phyloP scores from a whole-genome alignment of 2,888 invertebrate species.

The Liposcelis brunnea region DNA sequence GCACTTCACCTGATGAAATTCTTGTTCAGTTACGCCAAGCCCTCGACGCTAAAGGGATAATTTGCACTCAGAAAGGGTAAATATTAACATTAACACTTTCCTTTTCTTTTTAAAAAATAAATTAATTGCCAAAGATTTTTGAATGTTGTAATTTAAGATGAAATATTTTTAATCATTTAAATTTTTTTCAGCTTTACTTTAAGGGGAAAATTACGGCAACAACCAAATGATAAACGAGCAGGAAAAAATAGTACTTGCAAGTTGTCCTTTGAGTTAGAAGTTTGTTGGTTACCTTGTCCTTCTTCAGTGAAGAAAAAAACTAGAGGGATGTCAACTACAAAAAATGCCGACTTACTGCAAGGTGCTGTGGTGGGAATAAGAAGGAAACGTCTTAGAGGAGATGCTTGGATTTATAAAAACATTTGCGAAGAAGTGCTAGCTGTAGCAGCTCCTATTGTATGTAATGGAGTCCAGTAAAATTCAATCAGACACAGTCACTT shows the following conservation, averaged over 20 bases:
- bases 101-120: no score
- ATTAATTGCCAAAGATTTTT: no score
- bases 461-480: conserved; percentile 10
- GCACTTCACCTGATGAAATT: conserved; percentile 43
- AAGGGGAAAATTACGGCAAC: conserved; percentile 42
- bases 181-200: conserved; percentile 45
- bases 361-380: conserved; percentile 40
- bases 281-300: conserved; percentile 32
- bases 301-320: conserved; percentile 8
- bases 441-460: conserved; percentile 25
- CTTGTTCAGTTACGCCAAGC: conserved; percentile 40
- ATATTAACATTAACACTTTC: no score
- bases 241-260: conserved; percentile 23
- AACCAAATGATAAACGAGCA: conserved; percentile 12
- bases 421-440: conserved; percentile 55
- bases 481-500: no score
- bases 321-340: conserved; percentile 12
- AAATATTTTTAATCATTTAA: no score
- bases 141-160: no score
- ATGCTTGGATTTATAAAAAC: conserved; percentile 64
- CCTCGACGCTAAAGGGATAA: conserved; percentile 41
- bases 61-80: conserved; percentile 48
- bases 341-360: conserved; percentile 9
- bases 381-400: conserved; percentile 55
- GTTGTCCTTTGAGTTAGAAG: conserved; percentile 55